A percentile compares a stretch with the other conserved stretches of the same genome.
phyloP scores from a whole-genome alignment of 2,888 invertebrate species.

The Cinara cedri region DNA sequence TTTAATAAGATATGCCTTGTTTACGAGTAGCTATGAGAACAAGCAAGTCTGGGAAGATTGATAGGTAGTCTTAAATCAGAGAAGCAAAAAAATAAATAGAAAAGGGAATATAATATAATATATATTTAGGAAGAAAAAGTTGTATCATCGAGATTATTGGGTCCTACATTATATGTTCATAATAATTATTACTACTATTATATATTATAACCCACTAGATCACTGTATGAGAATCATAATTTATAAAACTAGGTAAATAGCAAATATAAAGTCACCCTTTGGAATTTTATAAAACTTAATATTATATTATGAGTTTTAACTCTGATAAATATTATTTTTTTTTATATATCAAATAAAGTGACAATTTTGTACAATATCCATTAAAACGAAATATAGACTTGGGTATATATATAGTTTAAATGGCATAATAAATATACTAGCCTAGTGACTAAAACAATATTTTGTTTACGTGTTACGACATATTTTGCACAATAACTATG shows the following conservation, averaged over 20 bases:
- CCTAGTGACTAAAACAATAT: conserved; percentile 55
- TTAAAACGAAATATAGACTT: neutral
- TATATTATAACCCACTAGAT: neutral
- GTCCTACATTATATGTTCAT: neutral
- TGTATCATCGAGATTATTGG: no score
- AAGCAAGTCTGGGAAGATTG: neutral
- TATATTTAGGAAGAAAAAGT: neutral
- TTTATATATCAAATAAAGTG: neutral
- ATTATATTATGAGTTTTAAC: neutral
- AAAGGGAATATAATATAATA: no score
- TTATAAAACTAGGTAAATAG: neutral
- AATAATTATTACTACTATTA: neutral
- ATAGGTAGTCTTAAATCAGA: neutral
- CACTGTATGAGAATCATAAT: neutral
- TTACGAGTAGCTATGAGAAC: neutral
- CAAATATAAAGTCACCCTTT: neutral
- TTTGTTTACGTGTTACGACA: conserved; percentile 28
- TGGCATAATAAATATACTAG: conserved; percentile 53
- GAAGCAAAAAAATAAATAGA: neutral
- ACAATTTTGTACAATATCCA: neutral
- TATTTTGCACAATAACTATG: conserved; percentile 30
- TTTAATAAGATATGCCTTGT: neutral
- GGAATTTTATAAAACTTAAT: neutral
- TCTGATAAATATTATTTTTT: no score
- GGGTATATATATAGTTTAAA: conserved; percentile 40